Percentiles rank a stretch among this genome's conserved stretches.
These are phyloP conservation scores for Athripsodes cinereus DNA, from an alignment of 2,888 invertebrate genomes.

Conservation along the genomic window DNA sequence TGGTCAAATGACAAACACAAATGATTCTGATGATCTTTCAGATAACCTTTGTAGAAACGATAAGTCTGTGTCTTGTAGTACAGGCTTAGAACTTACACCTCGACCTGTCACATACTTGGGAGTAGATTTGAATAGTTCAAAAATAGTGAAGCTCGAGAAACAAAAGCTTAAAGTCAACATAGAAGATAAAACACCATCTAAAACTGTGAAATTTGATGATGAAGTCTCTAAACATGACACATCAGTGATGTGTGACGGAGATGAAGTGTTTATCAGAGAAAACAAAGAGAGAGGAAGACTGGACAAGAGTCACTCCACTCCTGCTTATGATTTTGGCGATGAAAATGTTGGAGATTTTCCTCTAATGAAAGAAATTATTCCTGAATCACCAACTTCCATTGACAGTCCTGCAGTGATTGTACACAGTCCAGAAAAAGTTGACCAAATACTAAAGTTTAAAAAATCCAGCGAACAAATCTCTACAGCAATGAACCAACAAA, in stretches of 20 bases:
- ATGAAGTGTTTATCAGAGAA: slow-evolving; percentile 15
- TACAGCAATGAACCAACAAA: slow-evolving; percentile 38
- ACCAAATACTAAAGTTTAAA: slow-evolving; percentile 41
- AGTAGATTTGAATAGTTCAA: slow-evolving; percentile 33
- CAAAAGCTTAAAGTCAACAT: slow-evolving; percentile 21
- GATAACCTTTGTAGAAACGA: slow-evolving; percentile 60
- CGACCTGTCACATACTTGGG: slow-evolving; percentile 63
- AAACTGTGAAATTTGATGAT: slow-evolving; percentile 28
- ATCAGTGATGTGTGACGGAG: slow-evolving; percentile 29
- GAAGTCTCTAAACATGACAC: slow-evolving; percentile 28
- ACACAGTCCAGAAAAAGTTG: slow-evolving; percentile 38
- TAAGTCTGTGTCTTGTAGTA: slow-evolving; percentile 73
- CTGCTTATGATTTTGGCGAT: slow-evolving; percentile 62
- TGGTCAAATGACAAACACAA: slow-evolving; percentile 35
- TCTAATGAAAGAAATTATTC: slow-evolving; percentile 35
- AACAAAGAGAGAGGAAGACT: slow-evolving; percentile 47
- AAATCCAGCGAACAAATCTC: slow-evolving; percentile 41
- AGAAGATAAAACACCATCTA: slow-evolving; percentile 33
- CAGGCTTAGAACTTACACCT: slow-evolving; percentile 63
- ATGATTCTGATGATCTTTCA: slow-evolving; percentile 41
- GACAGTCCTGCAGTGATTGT: slow-evolving; percentile 31
- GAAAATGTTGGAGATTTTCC: slow-evolving; percentile 29
- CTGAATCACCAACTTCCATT: slow-evolving; percentile 37
- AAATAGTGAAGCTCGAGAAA: slow-evolving; percentile 27
- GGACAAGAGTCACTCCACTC: slow-evolving; percentile 79